Evolutionary conservation across 64 coral and sea anemone genomes (phyloP).

Genomic region (Montipora sp.): DNA sequence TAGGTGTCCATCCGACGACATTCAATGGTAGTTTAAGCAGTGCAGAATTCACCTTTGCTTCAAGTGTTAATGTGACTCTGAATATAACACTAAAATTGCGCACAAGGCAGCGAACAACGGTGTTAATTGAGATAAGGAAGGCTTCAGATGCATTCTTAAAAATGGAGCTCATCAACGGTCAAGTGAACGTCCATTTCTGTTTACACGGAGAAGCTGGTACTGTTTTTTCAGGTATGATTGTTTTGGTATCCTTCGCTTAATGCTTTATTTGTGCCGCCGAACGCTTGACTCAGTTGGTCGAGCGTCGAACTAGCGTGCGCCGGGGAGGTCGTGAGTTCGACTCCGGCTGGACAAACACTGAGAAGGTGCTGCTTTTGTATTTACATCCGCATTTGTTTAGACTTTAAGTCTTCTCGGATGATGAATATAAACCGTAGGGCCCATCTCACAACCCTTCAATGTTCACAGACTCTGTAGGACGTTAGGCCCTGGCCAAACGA

Average conservation of each 20-base stretch:
- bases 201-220: conserved; percentile 6
- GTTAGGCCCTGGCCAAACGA: no score
- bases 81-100: conserved; percentile 18
- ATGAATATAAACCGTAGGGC: no score
- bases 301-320: no score
- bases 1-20: conserved; percentile 58
- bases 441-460: no score
- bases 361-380: no score
- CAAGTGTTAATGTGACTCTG: conserved; percentile 14
- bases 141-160: neutral
- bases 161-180: conserved; percentile 22
- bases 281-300: no score
- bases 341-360: no score
- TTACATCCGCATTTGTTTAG: no score
- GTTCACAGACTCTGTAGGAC: no score
- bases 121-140: conserved; percentile 3
- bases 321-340: no score
- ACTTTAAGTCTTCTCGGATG: no score
- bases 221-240: conserved; percentile 44
- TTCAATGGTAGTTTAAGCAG: conserved; percentile 56
- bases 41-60: conserved; percentile 23
- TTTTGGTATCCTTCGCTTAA: neutral
- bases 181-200: conserved; percentile 4
- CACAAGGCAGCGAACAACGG: conserved; percentile 16
- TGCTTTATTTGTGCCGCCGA: no score